Conservation (phyloP, 2,797 vertebrate genomes). For the Tenualosa thibaudeaui region DNA sequence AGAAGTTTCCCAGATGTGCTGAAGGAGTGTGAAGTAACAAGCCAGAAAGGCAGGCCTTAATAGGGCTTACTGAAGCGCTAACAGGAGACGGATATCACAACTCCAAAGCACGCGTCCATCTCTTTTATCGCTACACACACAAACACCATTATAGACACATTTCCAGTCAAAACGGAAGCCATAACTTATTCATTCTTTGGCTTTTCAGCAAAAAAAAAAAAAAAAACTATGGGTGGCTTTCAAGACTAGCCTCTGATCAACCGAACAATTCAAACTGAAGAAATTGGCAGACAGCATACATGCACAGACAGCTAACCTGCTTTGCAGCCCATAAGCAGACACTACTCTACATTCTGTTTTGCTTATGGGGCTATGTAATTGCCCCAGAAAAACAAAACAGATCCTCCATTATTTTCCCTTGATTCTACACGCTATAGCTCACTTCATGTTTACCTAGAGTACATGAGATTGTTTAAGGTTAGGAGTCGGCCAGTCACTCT, state of each 20-base stretch:
- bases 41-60: slow-evolving; percentile 28
- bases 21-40: background rate
- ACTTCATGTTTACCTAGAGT: background rate
- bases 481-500: background rate
- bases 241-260: background rate
- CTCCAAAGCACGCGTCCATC: slow-evolving; percentile 27
- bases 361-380: background rate
- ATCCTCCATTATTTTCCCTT: background rate
- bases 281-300: background rate
- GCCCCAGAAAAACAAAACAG: background rate
- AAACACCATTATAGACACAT: slow-evolving; percentile 12
- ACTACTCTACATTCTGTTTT: background rate
- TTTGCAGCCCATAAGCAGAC: background rate
- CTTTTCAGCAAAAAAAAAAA: background rate
- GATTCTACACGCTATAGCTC: background rate
- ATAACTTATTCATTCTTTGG: background rate
- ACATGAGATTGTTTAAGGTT: background rate
- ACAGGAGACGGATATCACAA: slow-evolving; percentile 47
- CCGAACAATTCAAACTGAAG: background rate
- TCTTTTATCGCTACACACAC: slow-evolving; percentile 30
- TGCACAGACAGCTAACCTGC: background rate
- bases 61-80: slow-evolving; percentile 32
- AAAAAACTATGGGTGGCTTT: background rate
- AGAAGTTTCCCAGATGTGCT: background rate
- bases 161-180: background rate